Evolutionary conservation across 2,113 vertebrate species (phyloP).

Genomic region (Erythrocercus mccallii): DNA sequence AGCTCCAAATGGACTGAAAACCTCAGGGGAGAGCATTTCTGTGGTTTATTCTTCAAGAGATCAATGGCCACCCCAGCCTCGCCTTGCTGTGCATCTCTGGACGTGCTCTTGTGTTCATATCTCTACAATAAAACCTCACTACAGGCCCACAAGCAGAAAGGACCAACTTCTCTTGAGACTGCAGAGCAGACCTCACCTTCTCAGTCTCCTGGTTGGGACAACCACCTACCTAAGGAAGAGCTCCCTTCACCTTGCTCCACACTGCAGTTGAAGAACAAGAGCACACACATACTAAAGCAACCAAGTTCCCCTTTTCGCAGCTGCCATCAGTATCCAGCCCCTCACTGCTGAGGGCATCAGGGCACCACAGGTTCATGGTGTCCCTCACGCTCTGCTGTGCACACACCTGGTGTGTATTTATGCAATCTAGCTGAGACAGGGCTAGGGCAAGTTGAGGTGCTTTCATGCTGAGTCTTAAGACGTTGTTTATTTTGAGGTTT

Average conservation of each 20-base stretch:
- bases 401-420: rapidly evolving
- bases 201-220: not conserved
- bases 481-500: not conserved
- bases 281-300: not conserved
- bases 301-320: not conserved
- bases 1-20: not conserved
- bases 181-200: not conserved
- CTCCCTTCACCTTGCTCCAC: not conserved
- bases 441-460: not conserved
- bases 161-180: not conserved
- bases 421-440: not conserved
- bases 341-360: not conserved
- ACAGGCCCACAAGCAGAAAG: not conserved
- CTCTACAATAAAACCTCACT: not conserved
- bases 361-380: not conserved
- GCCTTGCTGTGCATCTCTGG: not conserved
- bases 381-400: rapidly evolving
- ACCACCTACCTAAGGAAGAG: not conserved
- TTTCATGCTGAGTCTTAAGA: not conserved
- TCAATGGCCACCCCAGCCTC: not conserved
- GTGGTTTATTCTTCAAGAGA: not conserved
- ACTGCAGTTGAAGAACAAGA: not conserved
- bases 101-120: not conserved
- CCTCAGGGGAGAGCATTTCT: not conserved
- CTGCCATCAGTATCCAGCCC: not conserved